Evolutionary conservation across 2,113 vertebrate species (phyloP).

Genomic region (Brachionichthys hirsutus): DNA sequence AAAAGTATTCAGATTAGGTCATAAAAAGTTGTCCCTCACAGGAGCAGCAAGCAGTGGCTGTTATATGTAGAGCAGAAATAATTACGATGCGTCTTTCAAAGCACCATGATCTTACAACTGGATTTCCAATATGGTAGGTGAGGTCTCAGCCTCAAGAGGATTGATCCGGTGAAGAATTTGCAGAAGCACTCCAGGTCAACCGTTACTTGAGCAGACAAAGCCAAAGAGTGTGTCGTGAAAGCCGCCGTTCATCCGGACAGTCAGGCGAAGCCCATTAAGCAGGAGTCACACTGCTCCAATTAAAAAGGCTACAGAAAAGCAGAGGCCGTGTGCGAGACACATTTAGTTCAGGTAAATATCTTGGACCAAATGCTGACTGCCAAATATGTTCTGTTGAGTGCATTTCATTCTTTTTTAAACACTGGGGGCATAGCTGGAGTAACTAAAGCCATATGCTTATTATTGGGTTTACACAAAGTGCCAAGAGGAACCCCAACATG

Average conservation of each 20-base stretch:
- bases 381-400: conserved; percentile 32
- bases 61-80: background rate
- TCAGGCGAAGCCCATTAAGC: conserved; percentile 62
- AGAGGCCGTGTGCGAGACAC: conserved; percentile 42
- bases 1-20: too few relatives aligned
- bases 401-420: conserved; percentile 42
- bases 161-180: conserved; percentile 9
- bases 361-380: conserved; percentile 18
- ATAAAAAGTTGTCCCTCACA: conserved; percentile 5
- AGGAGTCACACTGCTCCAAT: conserved; percentile 63
- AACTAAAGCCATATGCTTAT: conserved; percentile 53
- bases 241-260: conserved; percentile 47
- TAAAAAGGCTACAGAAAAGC: conserved; percentile 49
- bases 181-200: conserved; percentile 17
- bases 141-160: conserved; percentile 1
- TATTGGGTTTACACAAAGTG: conserved; percentile 37
- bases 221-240: conserved; percentile 44
- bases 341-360: conserved; percentile 59
- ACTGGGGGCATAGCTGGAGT: conserved; percentile 38
- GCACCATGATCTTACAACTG: background rate
- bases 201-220: conserved; percentile 40
- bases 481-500: conserved; percentile 37
- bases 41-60: background rate
- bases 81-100: background rate
- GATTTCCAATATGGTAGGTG: conserved; percentile 19